Evolutionary conservation across 2,888 invertebrate species (phyloP).

Genomic region (Cephus pygmeus): DNA sequence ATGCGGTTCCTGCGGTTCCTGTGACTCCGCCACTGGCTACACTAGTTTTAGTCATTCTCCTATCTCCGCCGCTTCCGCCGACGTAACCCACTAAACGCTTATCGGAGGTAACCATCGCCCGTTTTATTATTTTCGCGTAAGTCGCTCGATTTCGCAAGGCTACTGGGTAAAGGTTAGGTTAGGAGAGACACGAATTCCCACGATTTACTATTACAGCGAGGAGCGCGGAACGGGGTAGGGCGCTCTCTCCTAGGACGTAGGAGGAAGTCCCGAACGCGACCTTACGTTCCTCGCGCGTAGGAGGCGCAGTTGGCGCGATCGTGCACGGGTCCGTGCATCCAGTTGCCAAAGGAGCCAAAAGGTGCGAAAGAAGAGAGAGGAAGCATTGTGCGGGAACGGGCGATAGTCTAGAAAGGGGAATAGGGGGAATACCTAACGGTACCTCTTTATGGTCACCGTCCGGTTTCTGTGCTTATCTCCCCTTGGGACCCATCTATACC

Average conservation of each 20-base stretch:
- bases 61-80: neutral
- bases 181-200: neutral
- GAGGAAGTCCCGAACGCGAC: neutral
- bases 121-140: neutral
- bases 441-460: neutral
- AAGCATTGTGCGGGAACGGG: too few relatives aligned
- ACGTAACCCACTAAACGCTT: neutral
- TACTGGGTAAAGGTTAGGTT: neutral
- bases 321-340: neutral
- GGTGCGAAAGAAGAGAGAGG: neutral
- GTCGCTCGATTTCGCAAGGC: neutral
- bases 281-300: neutral
- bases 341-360: neutral
- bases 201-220: neutral
- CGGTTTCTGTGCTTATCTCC: neutral
- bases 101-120: too few relatives aligned
- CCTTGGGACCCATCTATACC: neutral
- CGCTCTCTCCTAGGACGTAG: neutral
- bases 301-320: neutral
- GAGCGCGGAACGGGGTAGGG: too few relatives aligned
- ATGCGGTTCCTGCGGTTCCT: neutral
- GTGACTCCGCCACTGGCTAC: neutral
- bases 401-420: conserved; percentile 18
- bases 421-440: conserved; percentile 41
- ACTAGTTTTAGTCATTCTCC: neutral